Evolutionary conservation across 35 echinoderm and acorn worm species (phyloP).

Genomic region (Apostichopus californicus): DNA sequence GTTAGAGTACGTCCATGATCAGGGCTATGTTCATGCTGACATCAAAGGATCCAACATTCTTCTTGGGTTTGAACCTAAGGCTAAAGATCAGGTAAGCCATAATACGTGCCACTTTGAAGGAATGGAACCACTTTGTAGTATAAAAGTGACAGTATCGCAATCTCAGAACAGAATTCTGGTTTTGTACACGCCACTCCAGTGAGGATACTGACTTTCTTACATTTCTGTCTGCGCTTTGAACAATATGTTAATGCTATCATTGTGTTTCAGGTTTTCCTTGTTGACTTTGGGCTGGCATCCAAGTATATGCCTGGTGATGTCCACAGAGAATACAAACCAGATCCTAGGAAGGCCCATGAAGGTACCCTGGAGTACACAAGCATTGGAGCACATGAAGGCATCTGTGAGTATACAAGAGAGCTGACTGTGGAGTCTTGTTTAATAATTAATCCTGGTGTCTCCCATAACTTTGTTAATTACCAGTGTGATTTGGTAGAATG

Average conservation of each 20-base stretch:
- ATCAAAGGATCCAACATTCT: constrained; percentile 94
- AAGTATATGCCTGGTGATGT: constrained; percentile 60
- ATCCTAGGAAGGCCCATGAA: constrained; percentile 87
- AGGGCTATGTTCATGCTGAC: constrained; percentile 93
- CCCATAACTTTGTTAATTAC: too few relatives aligned
- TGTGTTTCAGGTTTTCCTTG: constrained; percentile 74
- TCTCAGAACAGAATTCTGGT: too few relatives aligned
- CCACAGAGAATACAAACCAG: constrained; percentile 78
- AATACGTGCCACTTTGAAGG: background rate
- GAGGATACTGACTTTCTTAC: too few relatives aligned
- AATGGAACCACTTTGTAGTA: too few relatives aligned
- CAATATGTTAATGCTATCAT: background rate
- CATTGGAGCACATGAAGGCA: constrained; percentile 81
- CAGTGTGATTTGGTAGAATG: too few relatives aligned
- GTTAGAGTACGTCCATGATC: constrained; percentile 86
- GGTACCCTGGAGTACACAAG: constrained; percentile 96
- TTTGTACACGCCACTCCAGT: too few relatives aligned
- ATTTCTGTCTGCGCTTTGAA: too few relatives aligned
- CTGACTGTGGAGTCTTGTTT: too few relatives aligned
- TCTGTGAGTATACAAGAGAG: constrained; percentile 53
- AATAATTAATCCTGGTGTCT: too few relatives aligned
- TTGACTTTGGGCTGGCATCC: constrained; percentile 82
- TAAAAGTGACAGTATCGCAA: too few relatives aligned
- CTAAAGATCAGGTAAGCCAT: constrained; percentile 58
- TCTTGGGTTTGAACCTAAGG: constrained; percentile 59